These are phyloP conservation scores for Edolisoma coerulescens DNA, from an alignment of 2,113 vertebrate species.

Conservation along the genomic window DNA sequence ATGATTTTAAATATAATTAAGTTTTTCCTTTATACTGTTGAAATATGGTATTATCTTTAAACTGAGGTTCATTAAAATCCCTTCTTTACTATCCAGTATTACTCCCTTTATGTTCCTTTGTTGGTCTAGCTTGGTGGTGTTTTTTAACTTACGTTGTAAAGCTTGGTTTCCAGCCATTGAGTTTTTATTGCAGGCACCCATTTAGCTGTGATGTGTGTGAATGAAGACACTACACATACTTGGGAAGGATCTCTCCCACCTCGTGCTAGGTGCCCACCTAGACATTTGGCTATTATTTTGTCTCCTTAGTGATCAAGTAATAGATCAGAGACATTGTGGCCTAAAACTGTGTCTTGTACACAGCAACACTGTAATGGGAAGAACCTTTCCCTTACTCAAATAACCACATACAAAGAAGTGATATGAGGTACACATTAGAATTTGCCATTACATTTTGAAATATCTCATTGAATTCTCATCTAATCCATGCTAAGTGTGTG, in stretches of 20 bases:
- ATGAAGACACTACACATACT: rapidly evolving
- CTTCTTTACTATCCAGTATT: neutral
- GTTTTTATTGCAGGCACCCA: neutral
- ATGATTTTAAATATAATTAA: neutral
- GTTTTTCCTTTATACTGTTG: neutral
- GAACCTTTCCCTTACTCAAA: neutral
- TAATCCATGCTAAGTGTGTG: neutral
- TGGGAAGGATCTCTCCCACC: neutral
- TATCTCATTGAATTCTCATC: neutral
- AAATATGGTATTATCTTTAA: neutral
- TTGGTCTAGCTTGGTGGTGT: neutral
- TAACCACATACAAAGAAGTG: neutral
- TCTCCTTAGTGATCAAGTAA: neutral
- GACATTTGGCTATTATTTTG: neutral
- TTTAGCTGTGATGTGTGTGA: neutral
- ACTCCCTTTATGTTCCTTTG: neutral
- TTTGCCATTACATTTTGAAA: neutral
- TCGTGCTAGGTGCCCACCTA: neutral
- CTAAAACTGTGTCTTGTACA: neutral
- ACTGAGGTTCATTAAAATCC: neutral
- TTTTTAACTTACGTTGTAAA: neutral
- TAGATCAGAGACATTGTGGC: neutral
- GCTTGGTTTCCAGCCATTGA: neutral
- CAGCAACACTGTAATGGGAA: neutral
- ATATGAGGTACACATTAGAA: neutral